Percentiles rank a stretch among this genome's conserved stretches.
These are phyloP conservation scores for Acrocyrtus sp. DNA, from an alignment of 2,888 invertebrate species.

Conservation along the genomic window DNA sequence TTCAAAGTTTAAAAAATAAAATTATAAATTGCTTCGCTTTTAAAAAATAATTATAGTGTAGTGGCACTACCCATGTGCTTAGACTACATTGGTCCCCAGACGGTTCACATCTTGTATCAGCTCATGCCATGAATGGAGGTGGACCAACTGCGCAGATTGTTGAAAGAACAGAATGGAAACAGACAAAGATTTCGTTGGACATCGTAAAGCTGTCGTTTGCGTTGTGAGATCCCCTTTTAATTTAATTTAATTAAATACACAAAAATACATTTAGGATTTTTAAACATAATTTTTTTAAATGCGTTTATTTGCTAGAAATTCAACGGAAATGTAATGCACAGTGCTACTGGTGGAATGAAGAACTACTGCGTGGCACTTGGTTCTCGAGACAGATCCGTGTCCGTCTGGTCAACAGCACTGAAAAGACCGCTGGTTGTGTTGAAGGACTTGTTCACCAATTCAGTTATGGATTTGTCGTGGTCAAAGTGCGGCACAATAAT, in stretches of 20 bases:
- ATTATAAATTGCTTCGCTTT: too few relatives aligned
- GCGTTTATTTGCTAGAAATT: constrained; percentile 73
- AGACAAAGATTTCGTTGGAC: constrained; percentile 97
- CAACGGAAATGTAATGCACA: constrained; percentile 81
- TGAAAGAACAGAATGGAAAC: constrained; percentile 92
- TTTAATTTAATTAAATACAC: background rate
- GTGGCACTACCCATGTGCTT: constrained; percentile 91
- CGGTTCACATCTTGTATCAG: constrained; percentile 94
- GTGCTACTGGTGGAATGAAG: constrained; percentile 47
- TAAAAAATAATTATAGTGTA: too few relatives aligned
- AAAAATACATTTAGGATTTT: background rate
- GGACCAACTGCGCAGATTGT: constrained; percentile 98
- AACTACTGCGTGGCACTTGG: constrained; percentile 92
- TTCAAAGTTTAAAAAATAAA: too few relatives aligned
- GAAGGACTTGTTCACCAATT: constrained; percentile 91
- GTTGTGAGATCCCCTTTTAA: constrained; percentile 76
- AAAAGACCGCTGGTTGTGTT: constrained; percentile 95
- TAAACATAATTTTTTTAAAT: background rate
- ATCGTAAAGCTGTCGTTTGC: constrained; percentile 95
- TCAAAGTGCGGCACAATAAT: constrained; percentile 80
- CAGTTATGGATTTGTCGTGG: constrained; percentile 96
- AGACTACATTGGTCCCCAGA: constrained; percentile 98
- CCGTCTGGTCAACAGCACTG: constrained; percentile 94
- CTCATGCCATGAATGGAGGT: constrained; percentile 98
- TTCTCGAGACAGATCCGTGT: constrained; percentile 90